phyloP scores from a whole-genome alignment of 2,797 vertebrate species.

The Enteromius fasciolatus region DNA sequence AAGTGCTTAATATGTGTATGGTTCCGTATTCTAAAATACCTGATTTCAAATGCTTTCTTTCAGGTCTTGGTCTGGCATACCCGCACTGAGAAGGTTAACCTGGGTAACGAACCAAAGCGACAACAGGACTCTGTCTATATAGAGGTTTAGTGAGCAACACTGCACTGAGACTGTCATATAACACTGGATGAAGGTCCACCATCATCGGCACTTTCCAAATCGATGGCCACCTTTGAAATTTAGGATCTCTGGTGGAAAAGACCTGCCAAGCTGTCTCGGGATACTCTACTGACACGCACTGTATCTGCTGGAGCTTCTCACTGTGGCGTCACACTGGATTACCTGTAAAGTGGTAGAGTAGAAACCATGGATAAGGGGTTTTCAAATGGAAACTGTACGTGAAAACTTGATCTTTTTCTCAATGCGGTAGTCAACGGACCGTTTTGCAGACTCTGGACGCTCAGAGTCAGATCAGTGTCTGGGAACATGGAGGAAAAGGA shows the following conservation, averaged over 20 bases:
- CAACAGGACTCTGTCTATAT: constrained; percentile 89
- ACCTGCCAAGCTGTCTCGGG: background rate
- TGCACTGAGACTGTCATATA: constrained; percentile 15
- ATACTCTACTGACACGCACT: constrained; percentile 27
- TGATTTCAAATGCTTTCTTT: constrained; percentile 45
- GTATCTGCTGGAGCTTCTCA: constrained; percentile 17
- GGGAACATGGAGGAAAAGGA: background rate
- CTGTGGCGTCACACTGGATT: constrained; percentile 36
- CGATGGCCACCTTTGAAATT: constrained; percentile 45
- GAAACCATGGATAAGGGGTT: constrained; percentile 22
- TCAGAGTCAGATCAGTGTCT: background rate
- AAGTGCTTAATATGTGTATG: background rate
- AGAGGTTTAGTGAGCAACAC: constrained; percentile 83
- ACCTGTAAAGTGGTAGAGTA: constrained; percentile 8
- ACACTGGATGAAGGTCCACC: constrained; percentile 41
- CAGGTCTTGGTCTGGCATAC: constrained; percentile 99
- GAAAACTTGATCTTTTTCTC: constrained; percentile 7
- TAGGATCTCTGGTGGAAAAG: constrained; percentile 23
- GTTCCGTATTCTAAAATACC: constrained; percentile 2
- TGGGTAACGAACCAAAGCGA: constrained; percentile 92
- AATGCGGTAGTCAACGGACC: constrained; percentile 5
- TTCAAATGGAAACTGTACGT: constrained; percentile 5
- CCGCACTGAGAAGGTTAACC: constrained; percentile 94
- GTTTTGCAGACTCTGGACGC: background rate
- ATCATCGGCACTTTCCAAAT: constrained; percentile 44